Evolutionary conservation across 2,888 invertebrate genomes (phyloP), one percentile per base, ranked within the genome.

Genomic region (Dorcus parallelipipedus): DNA sequence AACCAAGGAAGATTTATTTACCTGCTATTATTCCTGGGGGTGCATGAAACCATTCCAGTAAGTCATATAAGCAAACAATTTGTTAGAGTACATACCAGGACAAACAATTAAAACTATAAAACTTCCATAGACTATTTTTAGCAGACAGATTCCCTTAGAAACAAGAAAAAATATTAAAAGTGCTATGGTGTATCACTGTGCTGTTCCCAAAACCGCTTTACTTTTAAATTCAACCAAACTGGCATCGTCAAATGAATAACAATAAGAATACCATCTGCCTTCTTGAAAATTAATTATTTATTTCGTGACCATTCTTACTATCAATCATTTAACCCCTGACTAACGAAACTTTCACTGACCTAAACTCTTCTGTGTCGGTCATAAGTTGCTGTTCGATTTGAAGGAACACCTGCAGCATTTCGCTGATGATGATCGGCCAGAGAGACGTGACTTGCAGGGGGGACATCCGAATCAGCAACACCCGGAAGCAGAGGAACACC

Each of bases 341-440:
- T 7, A 10, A 10, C 4, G 9, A 45, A 17, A 45, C 49, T 40
- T 5, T 8, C 20, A 72, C 76, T 69, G 78, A 91, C 91, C 87
- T 89, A 74, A 89, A 86, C 71, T 91, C 89, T 67, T 91, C 91
- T 7, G 84, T 85, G 66, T 90, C 90, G 0, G 87, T 85, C 43
- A 84, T 85, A 49, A 94, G 78, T 73, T 93, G 92, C 73, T 92
- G 90, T 73, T 95, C 94, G 69, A 94, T 89, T 71, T 91, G 90
- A 54, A 93, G 78, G 70, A 94, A 89, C 1, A 93, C 92, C 79
- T 93, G 92, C 57, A 93, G 89, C 84, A 95, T 85, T 82, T 95
- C 95, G 50, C 92, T 91, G 65, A 95, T 90, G 69, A 95, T 91
- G 50, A 91, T 90, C 6, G 95, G 95, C 95, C 95, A 95, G 54